Conservation (phyloP, 2,888 invertebrate species). For the Acronicta leporina region DNA sequence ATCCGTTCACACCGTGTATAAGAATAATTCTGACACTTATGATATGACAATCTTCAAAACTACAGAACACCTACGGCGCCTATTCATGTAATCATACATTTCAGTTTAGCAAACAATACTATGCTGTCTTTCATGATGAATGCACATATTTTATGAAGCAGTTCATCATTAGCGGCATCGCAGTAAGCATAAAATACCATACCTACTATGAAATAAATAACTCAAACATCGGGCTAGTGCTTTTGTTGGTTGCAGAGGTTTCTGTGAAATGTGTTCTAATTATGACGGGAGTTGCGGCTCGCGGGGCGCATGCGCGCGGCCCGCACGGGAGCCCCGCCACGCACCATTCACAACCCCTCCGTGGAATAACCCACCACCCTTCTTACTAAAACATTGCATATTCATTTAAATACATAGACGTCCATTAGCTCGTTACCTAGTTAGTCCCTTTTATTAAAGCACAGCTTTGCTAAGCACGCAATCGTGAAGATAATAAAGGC, state of each 20-base stretch:
- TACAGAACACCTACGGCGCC: neutral
- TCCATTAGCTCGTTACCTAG: constrained; percentile 58
- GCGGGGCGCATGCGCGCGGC: constrained; percentile 63
- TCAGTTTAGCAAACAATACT: neutral
- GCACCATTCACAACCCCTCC: constrained; percentile 69
- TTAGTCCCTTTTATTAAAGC: constrained; percentile 30
- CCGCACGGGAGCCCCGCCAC: constrained; percentile 45
- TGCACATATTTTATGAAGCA: constrained; percentile 34
- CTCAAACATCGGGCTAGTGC: constrained; percentile 50
- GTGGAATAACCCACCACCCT: constrained; percentile 53
- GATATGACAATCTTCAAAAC: constrained; percentile 25
- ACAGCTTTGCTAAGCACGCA: constrained; percentile 19
- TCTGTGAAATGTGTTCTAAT: constrained; percentile 68
- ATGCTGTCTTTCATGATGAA: constrained; percentile 26
- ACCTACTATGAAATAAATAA: constrained; percentile 62
- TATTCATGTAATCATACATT: constrained; percentile 1
- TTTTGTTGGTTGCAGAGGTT: constrained; percentile 60
- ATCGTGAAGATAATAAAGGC: neutral
- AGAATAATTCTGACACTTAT: constrained; percentile 28
- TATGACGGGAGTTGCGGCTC: constrained; percentile 60
- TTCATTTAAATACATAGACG: constrained; percentile 65
- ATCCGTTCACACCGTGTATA: constrained; percentile 34
- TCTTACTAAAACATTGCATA: constrained; percentile 64
- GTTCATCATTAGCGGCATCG: constrained; percentile 56
- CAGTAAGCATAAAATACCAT: constrained; percentile 63